phyloP scores from a whole-genome alignment of 2,888 invertebrate species.

The Corbicula japonica region DNA sequence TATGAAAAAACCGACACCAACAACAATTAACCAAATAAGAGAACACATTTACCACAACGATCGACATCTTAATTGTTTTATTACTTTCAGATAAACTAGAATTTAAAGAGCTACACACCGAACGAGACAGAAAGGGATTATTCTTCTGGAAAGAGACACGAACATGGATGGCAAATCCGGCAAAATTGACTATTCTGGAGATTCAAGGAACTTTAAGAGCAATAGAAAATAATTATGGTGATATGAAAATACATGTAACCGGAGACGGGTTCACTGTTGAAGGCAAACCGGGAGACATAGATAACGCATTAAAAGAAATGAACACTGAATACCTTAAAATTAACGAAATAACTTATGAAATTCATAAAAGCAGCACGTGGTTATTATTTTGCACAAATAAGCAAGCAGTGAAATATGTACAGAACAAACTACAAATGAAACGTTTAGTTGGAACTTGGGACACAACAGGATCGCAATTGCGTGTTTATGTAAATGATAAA shows the following conservation, averaged over 20 bases:
- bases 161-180: conserved; percentile 48
- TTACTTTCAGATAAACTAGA: conserved; percentile 51
- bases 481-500: conserved; percentile 36
- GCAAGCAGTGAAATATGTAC: conserved; percentile 35
- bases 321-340: conserved; percentile 56
- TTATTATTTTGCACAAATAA: conserved; percentile 53
- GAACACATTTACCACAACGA: too few species aligned
- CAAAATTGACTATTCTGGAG: conserved; percentile 46
- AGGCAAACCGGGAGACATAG: conserved; percentile 61
- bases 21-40: too few species aligned
- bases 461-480: conserved; percentile 35
- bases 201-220: conserved; percentile 55
- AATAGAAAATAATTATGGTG: conserved; percentile 52
- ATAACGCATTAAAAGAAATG: conserved; percentile 61
- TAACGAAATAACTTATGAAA: conserved; percentile 44
- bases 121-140: conserved; percentile 52
- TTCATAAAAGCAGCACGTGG: conserved; percentile 48
- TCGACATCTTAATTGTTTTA: too few species aligned
- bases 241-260: conserved; percentile 55
- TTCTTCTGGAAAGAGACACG: conserved; percentile 48
- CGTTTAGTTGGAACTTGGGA: conserved; percentile 51
- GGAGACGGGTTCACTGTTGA: conserved; percentile 56
- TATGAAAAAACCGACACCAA: too few species aligned
- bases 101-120: conserved; percentile 49
- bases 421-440: conserved; percentile 52